These are phyloP conservation scores for Corella eumyota DNA, from an alignment of 23 tunicate species.

Conservation along the genomic window DNA sequence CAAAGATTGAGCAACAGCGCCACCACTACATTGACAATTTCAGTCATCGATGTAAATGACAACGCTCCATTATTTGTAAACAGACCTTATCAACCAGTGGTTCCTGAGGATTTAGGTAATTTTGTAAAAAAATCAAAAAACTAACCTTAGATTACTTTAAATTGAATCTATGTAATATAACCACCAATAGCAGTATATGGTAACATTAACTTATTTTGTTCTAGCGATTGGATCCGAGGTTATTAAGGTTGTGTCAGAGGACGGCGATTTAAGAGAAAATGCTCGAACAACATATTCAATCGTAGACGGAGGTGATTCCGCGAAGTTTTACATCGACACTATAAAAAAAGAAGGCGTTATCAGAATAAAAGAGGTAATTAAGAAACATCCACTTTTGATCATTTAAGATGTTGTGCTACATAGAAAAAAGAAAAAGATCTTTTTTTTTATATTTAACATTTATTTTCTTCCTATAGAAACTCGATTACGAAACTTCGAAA, in stretches of 20 bases:
- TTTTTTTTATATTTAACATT: background rate
- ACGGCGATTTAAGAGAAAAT: conserved; percentile 23
- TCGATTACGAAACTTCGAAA: conserved; percentile 36
- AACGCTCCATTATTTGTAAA: conserved; percentile 31
- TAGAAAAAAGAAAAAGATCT: background rate
- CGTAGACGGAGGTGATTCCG: conserved; percentile 14
- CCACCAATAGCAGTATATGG: too few species aligned
- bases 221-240: conserved; percentile 16
- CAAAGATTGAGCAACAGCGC: background rate
- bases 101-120: conserved; percentile 25
- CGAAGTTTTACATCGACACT: conserved; percentile 13
- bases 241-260: conserved; percentile 12
- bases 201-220: too few species aligned
- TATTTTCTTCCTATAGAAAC: background rate
- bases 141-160: background rate
- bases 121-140: background rate
- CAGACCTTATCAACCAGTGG: conserved; percentile 6
- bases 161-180: too few species aligned
- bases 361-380: conserved; percentile 19
- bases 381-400: background rate
- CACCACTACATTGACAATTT: conserved; percentile 23
- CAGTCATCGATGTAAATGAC: conserved; percentile 51
- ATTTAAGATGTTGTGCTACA: background rate
- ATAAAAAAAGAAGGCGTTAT: conserved; percentile 17
- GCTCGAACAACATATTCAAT: conserved; percentile 1